Evolutionary conservation across 2,888 invertebrate genomes (phyloP).

Genomic region (Volucella inflata): DNA sequence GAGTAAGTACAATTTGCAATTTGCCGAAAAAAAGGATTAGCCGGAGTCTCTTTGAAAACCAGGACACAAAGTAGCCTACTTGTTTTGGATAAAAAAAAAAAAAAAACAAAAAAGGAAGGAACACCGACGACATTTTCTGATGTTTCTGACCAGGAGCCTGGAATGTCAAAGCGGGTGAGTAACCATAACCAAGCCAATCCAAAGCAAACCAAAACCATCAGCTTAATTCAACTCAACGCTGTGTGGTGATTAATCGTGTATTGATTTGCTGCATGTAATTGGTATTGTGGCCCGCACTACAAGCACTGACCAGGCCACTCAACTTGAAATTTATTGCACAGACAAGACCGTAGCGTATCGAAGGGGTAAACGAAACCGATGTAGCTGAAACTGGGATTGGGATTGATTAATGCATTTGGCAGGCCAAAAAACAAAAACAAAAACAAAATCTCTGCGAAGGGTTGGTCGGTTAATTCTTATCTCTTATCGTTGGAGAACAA

Average conservation of each 20-base stretch:
- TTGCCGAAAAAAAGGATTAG: slow-evolving; percentile 61
- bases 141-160: slow-evolving; percentile 59
- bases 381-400: slow-evolving; percentile 38
- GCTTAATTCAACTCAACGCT: slow-evolving; percentile 35
- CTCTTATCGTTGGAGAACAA: slow-evolving; percentile 53
- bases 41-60: slow-evolving; percentile 56
- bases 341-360: slow-evolving; percentile 2
- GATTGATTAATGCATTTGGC: slow-evolving; percentile 46
- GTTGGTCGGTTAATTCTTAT: slow-evolving; percentile 18
- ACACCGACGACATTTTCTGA: slow-evolving; percentile 28
- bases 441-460: neutral
- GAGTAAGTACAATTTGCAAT: slow-evolving; percentile 55
- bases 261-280: slow-evolving; percentile 70
- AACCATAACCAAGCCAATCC: slow-evolving; percentile 15
- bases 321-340: slow-evolving; percentile 55
- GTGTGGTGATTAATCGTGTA: slow-evolving; percentile 67
- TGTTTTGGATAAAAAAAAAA: neutral
- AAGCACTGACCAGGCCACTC: slow-evolving; percentile 35
- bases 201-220: neutral
- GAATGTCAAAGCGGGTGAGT: slow-evolving; percentile 75
- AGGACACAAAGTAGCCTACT: slow-evolving; percentile 53
- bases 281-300: slow-evolving; percentile 55
- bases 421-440: too few relatives aligned
- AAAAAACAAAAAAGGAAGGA: neutral
- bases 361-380: slow-evolving; percentile 20